Percentiles rank a stretch among this genome's conserved stretches.
phyloP scores from a whole-genome alignment of 2,888 invertebrate species.

The Coelopa pilipes region DNA sequence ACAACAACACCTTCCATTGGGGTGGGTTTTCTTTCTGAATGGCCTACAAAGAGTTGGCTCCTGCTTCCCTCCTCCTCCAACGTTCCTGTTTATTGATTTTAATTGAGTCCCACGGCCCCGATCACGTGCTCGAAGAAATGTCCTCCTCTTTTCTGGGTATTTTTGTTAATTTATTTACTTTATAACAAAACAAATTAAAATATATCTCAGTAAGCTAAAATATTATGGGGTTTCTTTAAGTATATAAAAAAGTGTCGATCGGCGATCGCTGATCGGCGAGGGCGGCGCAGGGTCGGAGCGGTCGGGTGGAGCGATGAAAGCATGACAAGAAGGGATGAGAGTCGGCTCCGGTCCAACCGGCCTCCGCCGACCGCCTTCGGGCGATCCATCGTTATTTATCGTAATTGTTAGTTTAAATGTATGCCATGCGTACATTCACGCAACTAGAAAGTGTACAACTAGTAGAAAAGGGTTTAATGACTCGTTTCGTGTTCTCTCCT shows the following conservation, averaged over 20 bases:
- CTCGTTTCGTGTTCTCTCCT: constrained; percentile 8
- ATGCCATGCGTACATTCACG: constrained; percentile 36
- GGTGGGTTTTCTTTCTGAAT: neutral
- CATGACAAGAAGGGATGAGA: no score
- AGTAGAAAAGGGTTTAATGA: constrained; percentile 31
- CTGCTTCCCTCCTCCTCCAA: no score
- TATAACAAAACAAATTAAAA: constrained; percentile 48
- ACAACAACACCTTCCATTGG: neutral
- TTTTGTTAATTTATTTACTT: constrained; percentile 43
- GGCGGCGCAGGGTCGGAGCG: no score
- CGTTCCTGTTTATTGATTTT: constrained; percentile 4
- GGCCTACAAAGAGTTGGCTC: no score
- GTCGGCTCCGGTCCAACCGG: no score
- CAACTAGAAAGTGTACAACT: constrained; percentile 27
- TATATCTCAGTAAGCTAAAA: constrained; percentile 43
- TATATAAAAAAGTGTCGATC: constrained; percentile 25
- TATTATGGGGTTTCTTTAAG: constrained; percentile 30
- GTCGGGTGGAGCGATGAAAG: neutral
- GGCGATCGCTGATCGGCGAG: no score
- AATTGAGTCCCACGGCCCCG: neutral
- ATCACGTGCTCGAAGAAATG: no score
- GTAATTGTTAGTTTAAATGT: constrained; percentile 31
- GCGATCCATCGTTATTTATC: no score
- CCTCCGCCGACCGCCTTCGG: no score
- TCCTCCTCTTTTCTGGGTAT: neutral